A percentile compares a stretch with the other conserved stretches of the same genome.
Conservation (phyloP, 1,140 invertebrate species). For the Zaprionus capensis region DNA sequence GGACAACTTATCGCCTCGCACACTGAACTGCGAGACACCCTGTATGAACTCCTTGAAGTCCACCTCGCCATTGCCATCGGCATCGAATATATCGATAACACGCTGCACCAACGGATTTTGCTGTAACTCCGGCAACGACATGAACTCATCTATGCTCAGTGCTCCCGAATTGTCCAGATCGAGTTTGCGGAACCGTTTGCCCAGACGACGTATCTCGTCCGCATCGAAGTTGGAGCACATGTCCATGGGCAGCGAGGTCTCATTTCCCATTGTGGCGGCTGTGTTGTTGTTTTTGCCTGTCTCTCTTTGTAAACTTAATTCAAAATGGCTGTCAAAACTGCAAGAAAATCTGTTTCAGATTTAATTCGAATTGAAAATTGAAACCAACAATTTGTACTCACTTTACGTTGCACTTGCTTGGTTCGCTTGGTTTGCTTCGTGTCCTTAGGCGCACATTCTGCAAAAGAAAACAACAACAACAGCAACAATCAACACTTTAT, state of each 20-base stretch:
- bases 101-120: conserved; percentile 99
- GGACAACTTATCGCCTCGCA: conserved; percentile 99
- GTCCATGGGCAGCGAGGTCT: conserved; percentile 98
- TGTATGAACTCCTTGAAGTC: conserved; percentile 97
- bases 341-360: background rate
- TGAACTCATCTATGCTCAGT: conserved; percentile 98
- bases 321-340: background rate
- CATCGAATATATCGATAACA: conserved; percentile 99
- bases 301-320: background rate
- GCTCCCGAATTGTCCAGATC: conserved; percentile 99
- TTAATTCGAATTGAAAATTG: conserved; percentile 11
- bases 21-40: conserved; percentile 99
- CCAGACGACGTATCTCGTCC: conserved; percentile 98
- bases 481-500: conserved; percentile 50
- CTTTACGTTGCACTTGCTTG: background rate
- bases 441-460: conserved; percentile 39
- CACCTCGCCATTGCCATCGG: conserved; percentile 98
- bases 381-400: conserved; percentile 9
- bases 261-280: conserved; percentile 91
- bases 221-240: conserved; percentile 99
- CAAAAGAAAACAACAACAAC: conserved; percentile 15
- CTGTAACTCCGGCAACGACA: conserved; percentile 98
- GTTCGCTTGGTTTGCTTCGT: background rate
- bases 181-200: conserved; percentile 98
- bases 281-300: background rate